A percentile compares a stretch with the other conserved stretches of the same genome.
Conservation (phyloP, 2,888 invertebrate genomes). For the Graphium colonna region DNA sequence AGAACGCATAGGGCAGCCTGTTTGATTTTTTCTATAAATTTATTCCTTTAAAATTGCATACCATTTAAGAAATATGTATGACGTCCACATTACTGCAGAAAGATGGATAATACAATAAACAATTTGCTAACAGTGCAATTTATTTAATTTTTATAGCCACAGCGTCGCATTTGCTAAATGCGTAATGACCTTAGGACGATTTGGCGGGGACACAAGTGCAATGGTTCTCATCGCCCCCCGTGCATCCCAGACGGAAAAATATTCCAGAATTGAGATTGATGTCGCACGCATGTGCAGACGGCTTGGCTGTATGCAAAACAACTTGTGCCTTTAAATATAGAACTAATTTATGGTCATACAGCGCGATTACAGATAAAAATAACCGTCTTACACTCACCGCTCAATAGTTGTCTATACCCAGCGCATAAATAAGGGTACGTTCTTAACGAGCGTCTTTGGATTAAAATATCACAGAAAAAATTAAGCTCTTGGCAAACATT, state of each 20-base stretch:
- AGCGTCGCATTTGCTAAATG: constrained; percentile 1
- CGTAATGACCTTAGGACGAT: constrained; percentile 15
- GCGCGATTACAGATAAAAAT: constrained; percentile 76
- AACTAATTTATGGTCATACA: constrained; percentile 78
- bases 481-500: neutral
- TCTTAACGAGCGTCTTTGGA: neutral
- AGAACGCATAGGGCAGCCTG: too few relatives aligned
- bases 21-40: too few relatives aligned
- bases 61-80: too few relatives aligned
- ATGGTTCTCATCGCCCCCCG: constrained; percentile 24
- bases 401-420: constrained; percentile 58
- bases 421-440: constrained; percentile 13
- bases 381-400: constrained; percentile 60
- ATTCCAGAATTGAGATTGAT: constrained; percentile 79
- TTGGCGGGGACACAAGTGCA: constrained; percentile 16
- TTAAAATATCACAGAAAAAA: neutral
- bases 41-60: too few relatives aligned
- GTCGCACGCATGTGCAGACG: constrained; percentile 79
- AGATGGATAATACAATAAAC: too few relatives aligned
- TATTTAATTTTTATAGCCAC: too few relatives aligned
- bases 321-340: constrained; percentile 72
- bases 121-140: too few relatives aligned
- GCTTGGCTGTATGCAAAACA: constrained; percentile 75
- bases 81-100: too few relatives aligned
- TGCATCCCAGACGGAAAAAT: constrained; percentile 68